A percentile compares a stretch with the other conserved stretches of the same genome.
phyloP scores from a whole-genome alignment of 2,113 vertebrate species.

The Apeltes quadracus region DNA sequence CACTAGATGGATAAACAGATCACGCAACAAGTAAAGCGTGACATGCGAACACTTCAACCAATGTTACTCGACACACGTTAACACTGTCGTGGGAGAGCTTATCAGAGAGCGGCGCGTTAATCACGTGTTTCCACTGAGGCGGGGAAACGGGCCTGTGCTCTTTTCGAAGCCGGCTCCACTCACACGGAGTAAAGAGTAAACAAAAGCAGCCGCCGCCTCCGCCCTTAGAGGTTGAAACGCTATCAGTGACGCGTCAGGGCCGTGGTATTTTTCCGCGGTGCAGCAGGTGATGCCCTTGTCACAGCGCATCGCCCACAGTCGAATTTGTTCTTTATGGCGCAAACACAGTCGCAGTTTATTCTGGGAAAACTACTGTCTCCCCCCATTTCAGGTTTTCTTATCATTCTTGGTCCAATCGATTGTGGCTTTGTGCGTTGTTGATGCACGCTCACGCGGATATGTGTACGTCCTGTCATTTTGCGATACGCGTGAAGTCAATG shows the following conservation, averaged over 20 bases:
- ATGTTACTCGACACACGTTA: slow-evolving; percentile 24
- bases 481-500: not conserved
- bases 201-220: slow-evolving; percentile 3
- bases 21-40: slow-evolving; percentile 52
- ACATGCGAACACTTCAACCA: slow-evolving; percentile 23
- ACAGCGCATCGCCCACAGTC: slow-evolving; percentile 51
- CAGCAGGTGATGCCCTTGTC: slow-evolving; percentile 71
- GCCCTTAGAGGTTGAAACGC: not conserved
- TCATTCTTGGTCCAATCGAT: slow-evolving; percentile 29
- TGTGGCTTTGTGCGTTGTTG: slow-evolving; percentile 18
- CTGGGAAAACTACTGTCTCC: slow-evolving; percentile 62
- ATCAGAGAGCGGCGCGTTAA: slow-evolving; percentile 44
- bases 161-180: slow-evolving; percentile 31
- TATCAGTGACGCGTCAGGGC: slow-evolving; percentile 28
- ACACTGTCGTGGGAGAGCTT: slow-evolving; percentile 48
- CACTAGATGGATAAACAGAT: slow-evolving; percentile 14
- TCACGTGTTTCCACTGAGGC: slow-evolving; percentile 47
- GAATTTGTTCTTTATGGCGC: slow-evolving; percentile 44
- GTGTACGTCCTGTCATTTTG: slow-evolving; percentile 9
- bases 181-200: slow-evolving; percentile 35
- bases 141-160: slow-evolving; percentile 39
- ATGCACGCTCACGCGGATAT: slow-evolving; percentile 5
- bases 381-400: slow-evolving; percentile 52
- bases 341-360: slow-evolving; percentile 57
- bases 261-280: slow-evolving; percentile 40